Evolutionary conservation across 92 coral and sea anemone genomes (phyloP), one percentile per base, ranked within the genome.

Genomic region (Desmophyllum pertusum): DNA sequence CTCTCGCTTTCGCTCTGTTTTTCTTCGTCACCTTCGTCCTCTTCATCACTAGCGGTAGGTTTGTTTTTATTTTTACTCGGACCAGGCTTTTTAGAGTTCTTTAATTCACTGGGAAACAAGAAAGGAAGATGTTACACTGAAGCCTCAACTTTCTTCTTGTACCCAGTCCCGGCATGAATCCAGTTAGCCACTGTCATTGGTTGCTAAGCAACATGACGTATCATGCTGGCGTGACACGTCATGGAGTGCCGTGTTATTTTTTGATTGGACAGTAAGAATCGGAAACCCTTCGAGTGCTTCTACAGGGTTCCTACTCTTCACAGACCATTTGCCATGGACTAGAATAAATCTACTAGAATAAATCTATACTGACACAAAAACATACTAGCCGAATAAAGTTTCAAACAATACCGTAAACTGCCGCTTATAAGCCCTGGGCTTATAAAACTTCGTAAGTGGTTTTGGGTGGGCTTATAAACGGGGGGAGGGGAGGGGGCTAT

Each of bases 11-110:
- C 77, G n/a, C 43, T 42, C 29, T 73, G 55, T 6, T n/a, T 75
- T 45, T 80, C 80, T 53, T 73, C 85, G 23, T 73, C 88, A 5
- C 85, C 86, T 5, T 76, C 85, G 8, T 88, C 89, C 33, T 82
- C 90, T 1, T 92, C 95, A 3, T 67, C 81, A 14, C 87, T 79
- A 0, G 38, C 73, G 21, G 59, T 77, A 6, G 51, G 41, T 80
- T 89, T 91, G 55, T 86, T 86, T 81, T 75, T 87, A 46, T 86
- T 86, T 81, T 75, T 87, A 83, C 78, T 81, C 37, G 61, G 55
- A 10, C 53, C 43, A 18, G 85, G 57, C 59, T 57, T 40, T 66
- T 84, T 85, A 8, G 89, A 70, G 36, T 67, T 87, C 80, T 88
- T 93, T 39, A 89, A 79, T 35, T 80, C 94, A 36, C 93, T 90